Base-by-base conservation (phyloP, 2,797 vertebrate species). In the Oryzias sinensis region DNA sequence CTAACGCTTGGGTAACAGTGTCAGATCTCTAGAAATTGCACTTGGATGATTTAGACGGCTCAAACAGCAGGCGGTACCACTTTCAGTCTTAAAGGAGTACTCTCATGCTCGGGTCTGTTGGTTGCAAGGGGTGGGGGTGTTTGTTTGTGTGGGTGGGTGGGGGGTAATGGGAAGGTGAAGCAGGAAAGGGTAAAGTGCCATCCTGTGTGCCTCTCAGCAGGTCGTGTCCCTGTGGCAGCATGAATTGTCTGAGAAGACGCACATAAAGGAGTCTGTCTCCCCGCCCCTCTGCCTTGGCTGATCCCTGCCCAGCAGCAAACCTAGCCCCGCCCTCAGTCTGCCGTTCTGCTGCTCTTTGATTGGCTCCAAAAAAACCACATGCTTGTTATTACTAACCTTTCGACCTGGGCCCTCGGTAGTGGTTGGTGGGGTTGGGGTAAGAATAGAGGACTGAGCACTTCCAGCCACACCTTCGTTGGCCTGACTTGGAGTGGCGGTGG, bases 321-420 rank as follows among this genome's bases (percentile, higher is more conserved):
- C 76, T 0, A 90, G 84, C 2, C 91, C 91, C 65, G 88, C 84
- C 79, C 89, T 91, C 43, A 93, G 91, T 48, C 91, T 92, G 57
- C 95, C 95, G 0, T 94, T 94, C 76, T 94, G 93, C 4, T 89
- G 88, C 77, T 95, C 93, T 79, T 87, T 91, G 86, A 95, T 87
- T 2, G 97, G 97, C 89, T 99, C 97, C 24, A 97, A 88, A 87
- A 99, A 98, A 56, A 94, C 96, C 56, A 99, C 97, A 1, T 97
- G 97, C 77, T 96, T 98, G 91, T 93, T 94, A 87, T 89, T 80
- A 18, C 94, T 94, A 86, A 89, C 91, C 90, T 96, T 97, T 72
- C 93, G 94, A 53, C 92, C 93, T 2, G 90, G 90, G 2, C 92
- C 92, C 41, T 90, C 94, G 0, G 95, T 94, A 0, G 91, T 88